Evolutionary conservation across 1,140 invertebrate genomes (phyloP).

Genomic region (Tetramorium simillimum): DNA sequence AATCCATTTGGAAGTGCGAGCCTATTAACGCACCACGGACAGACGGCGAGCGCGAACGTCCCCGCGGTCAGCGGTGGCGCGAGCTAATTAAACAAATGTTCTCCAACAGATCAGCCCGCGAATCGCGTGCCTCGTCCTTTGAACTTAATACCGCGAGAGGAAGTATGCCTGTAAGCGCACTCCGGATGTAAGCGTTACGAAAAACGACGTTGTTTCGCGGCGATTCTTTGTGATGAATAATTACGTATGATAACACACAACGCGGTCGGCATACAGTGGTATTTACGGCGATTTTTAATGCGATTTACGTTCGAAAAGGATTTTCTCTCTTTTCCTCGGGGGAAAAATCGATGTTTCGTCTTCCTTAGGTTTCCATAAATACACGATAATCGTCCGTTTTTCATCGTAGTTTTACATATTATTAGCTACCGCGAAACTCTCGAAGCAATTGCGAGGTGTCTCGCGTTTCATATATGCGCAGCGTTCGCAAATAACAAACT

Average conservation of each 20-base stretch:
- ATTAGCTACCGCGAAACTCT: neutral
- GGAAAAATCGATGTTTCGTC: neutral
- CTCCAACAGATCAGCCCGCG: slow-evolving; percentile 70
- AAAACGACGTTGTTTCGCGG: neutral
- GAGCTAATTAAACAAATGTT: slow-evolving; percentile 84
- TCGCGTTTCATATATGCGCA: neutral
- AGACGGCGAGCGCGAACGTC: slow-evolving; percentile 70
- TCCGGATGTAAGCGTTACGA: slow-evolving; percentile 3
- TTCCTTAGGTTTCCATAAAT: neutral
- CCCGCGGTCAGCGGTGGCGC: slow-evolving; percentile 50
- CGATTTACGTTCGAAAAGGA: neutral
- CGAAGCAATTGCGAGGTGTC: neutral
- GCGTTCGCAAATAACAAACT: slow-evolving; percentile 50
- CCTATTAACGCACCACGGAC: slow-evolving; percentile 80
- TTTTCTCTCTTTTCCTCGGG: neutral
- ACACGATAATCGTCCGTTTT: neutral
- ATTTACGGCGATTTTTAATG: neutral
- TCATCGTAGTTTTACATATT: neutral
- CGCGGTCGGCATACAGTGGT: neutral
- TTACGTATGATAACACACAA: neutral
- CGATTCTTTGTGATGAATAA: slow-evolving; percentile 25
- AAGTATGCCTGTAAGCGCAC: neutral
- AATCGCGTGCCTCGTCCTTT: slow-evolving; percentile 77
- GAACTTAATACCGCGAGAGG: slow-evolving; percentile 76
- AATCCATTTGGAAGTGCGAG: slow-evolving; percentile 85